These are phyloP conservation scores for Pharmacophagus antenor DNA, from an alignment of 2,888 invertebrate species.

Conservation along the genomic window DNA sequence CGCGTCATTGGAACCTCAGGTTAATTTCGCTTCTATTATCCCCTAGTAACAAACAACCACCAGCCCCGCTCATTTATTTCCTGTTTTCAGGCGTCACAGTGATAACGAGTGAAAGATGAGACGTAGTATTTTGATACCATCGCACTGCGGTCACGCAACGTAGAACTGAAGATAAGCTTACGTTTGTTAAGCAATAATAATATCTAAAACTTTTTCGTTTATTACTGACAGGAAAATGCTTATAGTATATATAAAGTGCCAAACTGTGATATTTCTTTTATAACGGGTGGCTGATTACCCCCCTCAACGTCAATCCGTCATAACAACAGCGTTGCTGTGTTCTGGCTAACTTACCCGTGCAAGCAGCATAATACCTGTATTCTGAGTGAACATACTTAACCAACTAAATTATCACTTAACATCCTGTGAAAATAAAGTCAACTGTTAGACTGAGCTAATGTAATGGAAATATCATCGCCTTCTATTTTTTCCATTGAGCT, in stretches of 20 bases:
- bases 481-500: background rate
- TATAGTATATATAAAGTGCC: no score
- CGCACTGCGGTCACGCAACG: slow-evolving; percentile 23
- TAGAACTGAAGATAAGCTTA: slow-evolving; percentile 11
- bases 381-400: no score
- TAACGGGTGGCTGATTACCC: no score
- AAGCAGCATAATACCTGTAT: no score
- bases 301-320: no score
- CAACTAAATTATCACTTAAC: no score
- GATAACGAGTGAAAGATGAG: slow-evolving; percentile 52
- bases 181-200: slow-evolving; percentile 3
- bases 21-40: background rate
- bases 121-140: slow-evolving; percentile 17
- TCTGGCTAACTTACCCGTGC: no score
- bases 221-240: no score
- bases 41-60: slow-evolving; percentile 41
- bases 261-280: no score
- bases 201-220: background rate
- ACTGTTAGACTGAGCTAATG: no score
- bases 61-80: slow-evolving; percentile 57
- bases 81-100: slow-evolving; percentile 50
- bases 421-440: no score
- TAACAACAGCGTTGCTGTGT: no score
- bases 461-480: background rate
- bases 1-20: background rate